Conservation (phyloP, 2,888 invertebrate species). For the Heliconius cydno region DNA sequence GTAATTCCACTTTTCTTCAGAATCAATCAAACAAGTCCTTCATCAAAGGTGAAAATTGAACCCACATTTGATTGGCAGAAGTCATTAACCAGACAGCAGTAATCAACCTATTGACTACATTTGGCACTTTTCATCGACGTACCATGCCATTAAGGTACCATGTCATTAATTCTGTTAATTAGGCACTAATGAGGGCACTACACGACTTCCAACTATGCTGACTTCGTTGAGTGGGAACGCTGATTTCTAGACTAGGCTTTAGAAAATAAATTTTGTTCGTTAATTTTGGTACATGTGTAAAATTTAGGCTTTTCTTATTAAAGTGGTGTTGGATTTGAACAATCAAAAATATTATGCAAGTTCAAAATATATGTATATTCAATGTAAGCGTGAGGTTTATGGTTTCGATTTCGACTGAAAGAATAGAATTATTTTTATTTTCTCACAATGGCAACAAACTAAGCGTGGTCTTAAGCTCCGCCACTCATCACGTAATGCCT, state of each 20-base stretch:
- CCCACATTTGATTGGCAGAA: background rate
- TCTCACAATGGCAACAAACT: too few relatives aligned
- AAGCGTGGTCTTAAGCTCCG: too few relatives aligned
- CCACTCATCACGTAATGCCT: too few relatives aligned
- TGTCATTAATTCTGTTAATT: conserved; percentile 26
- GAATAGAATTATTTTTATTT: too few relatives aligned
- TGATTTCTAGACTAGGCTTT: background rate
- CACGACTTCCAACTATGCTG: background rate
- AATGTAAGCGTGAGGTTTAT: too few relatives aligned
- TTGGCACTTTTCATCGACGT: conserved; percentile 19
- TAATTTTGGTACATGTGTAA: background rate
- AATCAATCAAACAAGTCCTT: background rate
- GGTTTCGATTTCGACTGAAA: too few relatives aligned
- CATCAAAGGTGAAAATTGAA: background rate
- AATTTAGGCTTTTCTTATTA: too few relatives aligned
- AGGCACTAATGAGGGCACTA: conserved; percentile 11
- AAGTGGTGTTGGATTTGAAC: too few relatives aligned
- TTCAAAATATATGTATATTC: too few relatives aligned
- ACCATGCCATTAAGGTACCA: conserved; percentile 11
- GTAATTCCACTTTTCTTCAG: background rate
- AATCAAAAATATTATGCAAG: too few relatives aligned
- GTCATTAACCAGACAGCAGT: conserved; percentile 1
- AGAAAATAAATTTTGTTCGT: background rate
- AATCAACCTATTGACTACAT: conserved; percentile 9
- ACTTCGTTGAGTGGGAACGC: background rate